A percentile compares a stretch with the other conserved stretches of the same genome.
Evolutionary conservation across 2,888 invertebrate genomes (phyloP).

Genomic region (Heliconius erato): DNA sequence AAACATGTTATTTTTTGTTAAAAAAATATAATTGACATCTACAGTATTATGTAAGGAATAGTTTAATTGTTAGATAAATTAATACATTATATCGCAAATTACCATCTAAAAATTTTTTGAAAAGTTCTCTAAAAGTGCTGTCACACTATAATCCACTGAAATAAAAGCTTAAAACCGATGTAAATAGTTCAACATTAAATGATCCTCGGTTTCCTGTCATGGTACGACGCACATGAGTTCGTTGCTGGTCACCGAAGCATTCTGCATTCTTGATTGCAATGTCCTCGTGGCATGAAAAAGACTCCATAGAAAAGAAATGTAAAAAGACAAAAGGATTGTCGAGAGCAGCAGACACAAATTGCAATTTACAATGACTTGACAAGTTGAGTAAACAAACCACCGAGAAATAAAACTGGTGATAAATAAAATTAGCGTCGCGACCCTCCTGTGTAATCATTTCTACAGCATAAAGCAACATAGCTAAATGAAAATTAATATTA

Average conservation of each 20-base stretch:
- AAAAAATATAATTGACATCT: background rate
- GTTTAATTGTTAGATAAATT: background rate
- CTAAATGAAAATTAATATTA: conserved; percentile 24
- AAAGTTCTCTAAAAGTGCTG: background rate
- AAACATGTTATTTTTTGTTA: background rate
- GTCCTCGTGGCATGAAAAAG: conserved; percentile 39
- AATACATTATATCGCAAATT: background rate
- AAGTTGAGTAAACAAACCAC: conserved; percentile 19
- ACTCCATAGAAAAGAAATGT: conserved; percentile 2
- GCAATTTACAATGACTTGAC: conserved; percentile 25
- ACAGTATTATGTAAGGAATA: background rate
- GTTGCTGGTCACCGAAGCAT: conserved; percentile 36
- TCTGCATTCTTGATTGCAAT: conserved; percentile 43
- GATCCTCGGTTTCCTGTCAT: conserved; percentile 35
- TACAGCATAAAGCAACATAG: conserved; percentile 12
- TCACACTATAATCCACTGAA: background rate
- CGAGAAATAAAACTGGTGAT: conserved; percentile 21
- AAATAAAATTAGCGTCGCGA: conserved; percentile 26
- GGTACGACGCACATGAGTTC: conserved; percentile 34
- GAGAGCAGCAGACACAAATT: conserved; percentile 12
- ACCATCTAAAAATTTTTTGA: background rate
- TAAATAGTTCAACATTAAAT: conserved; percentile 20
- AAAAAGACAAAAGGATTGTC: conserved; percentile 8
- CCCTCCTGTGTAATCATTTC: conserved; percentile 14
- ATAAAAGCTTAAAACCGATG: background rate